Evolutionary conservation across 2,113 vertebrate species (phyloP).

Genomic region (Polyodon spathula): DNA sequence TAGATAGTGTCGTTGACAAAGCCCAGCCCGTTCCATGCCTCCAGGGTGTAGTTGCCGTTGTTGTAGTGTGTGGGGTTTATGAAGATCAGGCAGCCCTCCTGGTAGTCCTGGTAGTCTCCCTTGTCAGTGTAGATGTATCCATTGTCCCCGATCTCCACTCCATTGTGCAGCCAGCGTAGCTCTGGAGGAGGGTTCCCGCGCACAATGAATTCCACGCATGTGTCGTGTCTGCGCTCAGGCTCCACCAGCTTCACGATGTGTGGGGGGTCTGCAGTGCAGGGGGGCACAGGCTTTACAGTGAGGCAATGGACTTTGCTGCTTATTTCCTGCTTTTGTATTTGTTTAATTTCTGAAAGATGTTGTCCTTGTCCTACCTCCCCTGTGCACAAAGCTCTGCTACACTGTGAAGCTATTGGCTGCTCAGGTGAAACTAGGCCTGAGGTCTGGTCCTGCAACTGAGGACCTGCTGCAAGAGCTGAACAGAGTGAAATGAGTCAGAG

Average conservation of each 20-base stretch:
- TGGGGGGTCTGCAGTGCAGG: constrained; percentile 68
- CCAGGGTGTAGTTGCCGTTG: constrained; percentile 94
- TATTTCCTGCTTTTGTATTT: too few species aligned
- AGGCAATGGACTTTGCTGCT: not conserved
- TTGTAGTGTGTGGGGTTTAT: constrained; percentile 91
- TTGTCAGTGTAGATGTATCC: constrained; percentile 77
- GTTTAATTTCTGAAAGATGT: too few species aligned
- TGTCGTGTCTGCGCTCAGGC: constrained; percentile 78
- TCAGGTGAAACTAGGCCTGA: too few species aligned
- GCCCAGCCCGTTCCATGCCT: constrained; percentile 81
- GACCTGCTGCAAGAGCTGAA: too few species aligned
- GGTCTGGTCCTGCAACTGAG: too few species aligned
- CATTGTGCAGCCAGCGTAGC: constrained; percentile 81
- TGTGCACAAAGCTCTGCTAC: too few species aligned
- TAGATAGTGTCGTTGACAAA: constrained; percentile 79
- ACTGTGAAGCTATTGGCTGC: too few species aligned
- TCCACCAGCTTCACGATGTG: constrained; percentile 80
- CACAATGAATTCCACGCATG: constrained; percentile 90
- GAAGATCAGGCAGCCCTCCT: constrained; percentile 89
- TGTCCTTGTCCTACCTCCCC: too few species aligned
- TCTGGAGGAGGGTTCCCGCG: constrained; percentile 82
- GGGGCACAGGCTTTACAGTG: not conserved
- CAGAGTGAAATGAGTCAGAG: too few species aligned
- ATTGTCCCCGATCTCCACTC: constrained; percentile 66
- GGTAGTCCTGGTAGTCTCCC: constrained; percentile 77